Conservation (phyloP, 2,888 invertebrate genomes). For the Tillus elongatus region DNA sequence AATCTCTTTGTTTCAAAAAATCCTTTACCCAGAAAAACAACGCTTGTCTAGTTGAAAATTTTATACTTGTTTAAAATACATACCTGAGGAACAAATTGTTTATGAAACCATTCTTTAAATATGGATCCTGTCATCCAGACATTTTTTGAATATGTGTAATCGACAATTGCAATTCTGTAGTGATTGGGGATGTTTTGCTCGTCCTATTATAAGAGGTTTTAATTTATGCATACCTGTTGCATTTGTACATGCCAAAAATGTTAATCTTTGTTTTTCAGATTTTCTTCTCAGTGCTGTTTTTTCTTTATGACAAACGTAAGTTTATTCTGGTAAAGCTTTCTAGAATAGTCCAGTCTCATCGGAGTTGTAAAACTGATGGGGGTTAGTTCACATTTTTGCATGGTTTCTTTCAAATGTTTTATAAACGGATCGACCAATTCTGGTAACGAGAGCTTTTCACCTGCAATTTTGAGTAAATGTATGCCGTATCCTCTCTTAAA, state of each 20-base stretch:
- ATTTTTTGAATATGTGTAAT: too few relatives aligned
- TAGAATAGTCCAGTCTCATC: slow-evolving; percentile 20
- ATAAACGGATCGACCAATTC: slow-evolving; percentile 15
- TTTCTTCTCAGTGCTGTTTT: slow-evolving; percentile 18
- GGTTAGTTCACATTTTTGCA: too few relatives aligned
- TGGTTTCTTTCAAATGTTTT: slow-evolving; percentile 8
- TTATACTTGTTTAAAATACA: too few relatives aligned
- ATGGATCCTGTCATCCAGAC: too few relatives aligned
- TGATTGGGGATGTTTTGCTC: too few relatives aligned
- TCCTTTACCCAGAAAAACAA: too few relatives aligned
- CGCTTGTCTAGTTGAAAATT: too few relatives aligned
- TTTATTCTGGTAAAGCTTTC: slow-evolving; percentile 19
- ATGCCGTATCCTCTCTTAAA: slow-evolving; percentile 14
- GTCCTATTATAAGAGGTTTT: slow-evolving; percentile 17
- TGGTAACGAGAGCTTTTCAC: slow-evolving; percentile 16
- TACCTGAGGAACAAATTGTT: too few relatives aligned
- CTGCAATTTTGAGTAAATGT: slow-evolving; percentile 11
- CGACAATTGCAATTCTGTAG: too few relatives aligned
- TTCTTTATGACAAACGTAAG: slow-evolving; percentile 13
- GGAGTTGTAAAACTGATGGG: slow-evolving; percentile 20
- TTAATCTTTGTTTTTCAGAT: slow-evolving; percentile 17
- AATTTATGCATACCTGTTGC: slow-evolving; percentile 16
- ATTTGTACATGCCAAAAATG: too few relatives aligned
- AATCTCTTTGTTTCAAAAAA: slow-evolving; percentile 5
- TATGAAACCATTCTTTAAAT: too few relatives aligned